Percentiles rank a stretch among this genome's conserved stretches.
Evolutionary conservation across 2,888 invertebrate species (phyloP).

Genomic region (Patella depressa): DNA sequence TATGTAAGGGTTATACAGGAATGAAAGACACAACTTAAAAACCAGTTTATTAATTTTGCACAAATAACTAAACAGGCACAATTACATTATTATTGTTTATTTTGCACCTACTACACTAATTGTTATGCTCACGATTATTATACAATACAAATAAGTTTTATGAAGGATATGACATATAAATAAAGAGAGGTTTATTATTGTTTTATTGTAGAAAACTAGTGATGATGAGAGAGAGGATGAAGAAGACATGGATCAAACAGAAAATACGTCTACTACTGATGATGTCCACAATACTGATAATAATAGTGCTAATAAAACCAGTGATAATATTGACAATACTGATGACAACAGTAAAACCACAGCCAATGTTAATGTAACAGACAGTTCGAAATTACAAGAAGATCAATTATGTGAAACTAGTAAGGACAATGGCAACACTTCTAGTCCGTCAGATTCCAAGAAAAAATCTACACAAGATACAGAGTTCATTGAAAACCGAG

Average conservation of each 20-base stretch:
- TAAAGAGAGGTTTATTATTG: constrained; percentile 8
- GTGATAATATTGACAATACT: not conserved
- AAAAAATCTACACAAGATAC: not conserved
- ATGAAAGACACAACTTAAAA: not conserved
- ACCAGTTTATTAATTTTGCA: too few relatives aligned
- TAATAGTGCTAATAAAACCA: constrained; percentile 7
- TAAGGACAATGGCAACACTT: not conserved
- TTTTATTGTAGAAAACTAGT: constrained; percentile 17
- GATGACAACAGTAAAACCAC: not conserved
- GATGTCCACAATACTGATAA: not conserved
- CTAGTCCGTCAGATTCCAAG: not conserved
- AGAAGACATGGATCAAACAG: constrained; percentile 16
- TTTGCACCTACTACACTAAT: too few relatives aligned
- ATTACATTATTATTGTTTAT: too few relatives aligned
- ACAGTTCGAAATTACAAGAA: not conserved
- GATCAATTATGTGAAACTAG: not conserved
- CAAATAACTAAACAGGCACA: too few relatives aligned
- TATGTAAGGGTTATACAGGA: not conserved
- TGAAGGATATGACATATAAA: constrained; percentile 16
- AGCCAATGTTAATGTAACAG: not conserved
- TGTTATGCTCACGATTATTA: too few relatives aligned
- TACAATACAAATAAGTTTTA: not conserved
- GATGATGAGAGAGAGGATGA: constrained; percentile 7
- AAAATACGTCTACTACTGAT: constrained; percentile 13
- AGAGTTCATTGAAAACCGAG: not conserved